Conservation (phyloP, 2,797 vertebrate species). For the Phoxinus dragarum region DNA sequence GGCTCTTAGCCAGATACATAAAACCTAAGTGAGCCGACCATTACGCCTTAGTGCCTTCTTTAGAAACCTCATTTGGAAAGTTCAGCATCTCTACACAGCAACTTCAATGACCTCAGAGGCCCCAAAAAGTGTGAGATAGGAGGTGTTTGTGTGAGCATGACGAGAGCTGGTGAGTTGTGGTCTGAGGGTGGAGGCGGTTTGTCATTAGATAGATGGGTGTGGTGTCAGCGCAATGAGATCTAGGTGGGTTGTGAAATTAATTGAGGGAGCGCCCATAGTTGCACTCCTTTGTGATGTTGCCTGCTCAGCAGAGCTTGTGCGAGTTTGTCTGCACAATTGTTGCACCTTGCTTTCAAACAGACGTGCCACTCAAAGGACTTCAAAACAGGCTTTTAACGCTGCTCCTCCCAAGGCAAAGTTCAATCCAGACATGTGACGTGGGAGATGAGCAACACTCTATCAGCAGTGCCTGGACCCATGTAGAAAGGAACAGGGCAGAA, state of each 20-base stretch:
- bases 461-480: conserved; percentile 35
- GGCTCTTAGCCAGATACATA: conserved; percentile 52
- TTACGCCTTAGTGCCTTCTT: conserved; percentile 15
- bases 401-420: conserved; percentile 56
- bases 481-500: conserved; percentile 55
- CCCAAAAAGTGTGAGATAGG: conserved; percentile 9
- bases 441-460: conserved; percentile 51
- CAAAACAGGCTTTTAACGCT: conserved; percentile 32
- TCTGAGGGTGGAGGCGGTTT: conserved; percentile 64
- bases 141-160: conserved; percentile 33
- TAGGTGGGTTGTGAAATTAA: conserved; percentile 72
- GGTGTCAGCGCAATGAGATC: conserved; percentile 54
- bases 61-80: conserved; percentile 41
- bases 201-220: conserved; percentile 63
- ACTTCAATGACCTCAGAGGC: conserved; percentile 15
- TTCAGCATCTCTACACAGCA: conserved; percentile 38
- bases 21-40: conserved; percentile 56
- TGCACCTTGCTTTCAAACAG: conserved; percentile 56
- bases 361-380: conserved; percentile 25
- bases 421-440: conserved; percentile 50
- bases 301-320: conserved; percentile 70
- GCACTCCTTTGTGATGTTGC: conserved; percentile 71
- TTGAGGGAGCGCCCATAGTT: conserved; percentile 75
- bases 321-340: conserved; percentile 44
- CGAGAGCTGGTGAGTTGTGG: conserved; percentile 35